These are phyloP conservation scores for Leptopilina drosophilae DNA, from an alignment of 2,888 invertebrate species.

Conservation along the genomic window DNA sequence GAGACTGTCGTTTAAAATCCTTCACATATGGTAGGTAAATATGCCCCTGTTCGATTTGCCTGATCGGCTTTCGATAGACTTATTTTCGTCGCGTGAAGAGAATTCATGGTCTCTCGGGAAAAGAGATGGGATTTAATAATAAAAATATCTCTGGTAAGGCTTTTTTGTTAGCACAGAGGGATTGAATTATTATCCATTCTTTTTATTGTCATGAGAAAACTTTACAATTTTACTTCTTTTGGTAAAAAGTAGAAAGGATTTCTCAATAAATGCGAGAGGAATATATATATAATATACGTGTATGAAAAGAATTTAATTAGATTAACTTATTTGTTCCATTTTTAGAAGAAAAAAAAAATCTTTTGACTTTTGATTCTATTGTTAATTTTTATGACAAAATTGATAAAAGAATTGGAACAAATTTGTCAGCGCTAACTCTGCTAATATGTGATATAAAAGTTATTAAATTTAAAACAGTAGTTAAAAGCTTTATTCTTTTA, in stretches of 20 bases:
- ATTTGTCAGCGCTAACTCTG: too few species aligned
- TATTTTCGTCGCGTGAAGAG: conserved; percentile 15
- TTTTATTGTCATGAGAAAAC: neutral
- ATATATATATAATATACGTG: neutral
- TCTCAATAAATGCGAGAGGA: neutral
- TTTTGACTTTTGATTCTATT: too few species aligned
- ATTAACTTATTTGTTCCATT: too few species aligned
- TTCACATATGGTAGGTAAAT: conserved; percentile 19
- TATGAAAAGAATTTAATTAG: too few species aligned
- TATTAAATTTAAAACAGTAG: too few species aligned
- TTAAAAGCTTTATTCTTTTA: too few species aligned
- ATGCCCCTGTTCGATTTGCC: conserved; percentile 16
- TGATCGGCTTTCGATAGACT: conserved; percentile 35
- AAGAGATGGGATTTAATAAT: conserved; percentile 22
- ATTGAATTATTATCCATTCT: conserved; percentile 12
- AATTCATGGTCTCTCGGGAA: conserved; percentile 27
- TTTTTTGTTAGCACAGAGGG: neutral
- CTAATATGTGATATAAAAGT: too few species aligned
- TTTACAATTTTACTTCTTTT: conserved; percentile 2
- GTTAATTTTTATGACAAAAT: too few species aligned
- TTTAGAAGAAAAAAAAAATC: too few species aligned
- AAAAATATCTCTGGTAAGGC: conserved; percentile 10
- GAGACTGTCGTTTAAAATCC: conserved; percentile 11
- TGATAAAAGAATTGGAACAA: too few species aligned
- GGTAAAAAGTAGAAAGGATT: neutral